phyloP scores from a whole-genome alignment of 2,797 vertebrate genomes.

The Emydoidea blandingii region DNA sequence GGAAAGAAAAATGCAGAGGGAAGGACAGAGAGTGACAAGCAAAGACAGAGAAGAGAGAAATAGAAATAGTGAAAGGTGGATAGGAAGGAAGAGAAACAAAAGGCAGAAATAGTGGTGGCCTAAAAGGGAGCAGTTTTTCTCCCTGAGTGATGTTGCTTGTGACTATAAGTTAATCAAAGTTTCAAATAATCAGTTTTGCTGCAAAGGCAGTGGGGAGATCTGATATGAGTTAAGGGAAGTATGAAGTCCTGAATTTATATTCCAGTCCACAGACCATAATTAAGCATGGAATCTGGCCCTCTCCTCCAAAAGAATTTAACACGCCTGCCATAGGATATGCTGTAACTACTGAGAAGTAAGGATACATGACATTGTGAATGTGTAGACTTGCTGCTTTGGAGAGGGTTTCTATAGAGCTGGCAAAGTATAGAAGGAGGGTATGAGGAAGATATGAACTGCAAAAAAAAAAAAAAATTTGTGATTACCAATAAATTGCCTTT shows the following conservation, averaged over 20 bases:
- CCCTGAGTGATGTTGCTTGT: not conserved
- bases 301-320: not conserved
- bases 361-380: fast-evolving
- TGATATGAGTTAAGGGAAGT: not conserved
- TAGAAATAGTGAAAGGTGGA: not conserved
- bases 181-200: not conserved
- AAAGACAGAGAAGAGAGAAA: not conserved
- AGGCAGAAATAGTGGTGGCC: not conserved
- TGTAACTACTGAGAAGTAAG: not conserved
- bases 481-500: not conserved
- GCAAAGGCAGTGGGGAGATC: not conserved
- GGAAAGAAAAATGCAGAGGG: not conserved
- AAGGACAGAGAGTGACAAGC: not conserved
- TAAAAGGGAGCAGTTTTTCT: not conserved
- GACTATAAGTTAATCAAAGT: not conserved
- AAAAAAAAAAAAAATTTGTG: not conserved
- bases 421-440: not conserved
- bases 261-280: not conserved
- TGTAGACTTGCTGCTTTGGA: not conserved
- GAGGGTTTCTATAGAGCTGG: not conserved
- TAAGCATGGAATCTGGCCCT: not conserved
- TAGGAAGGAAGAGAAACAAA: not conserved
- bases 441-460: fast-evolving
- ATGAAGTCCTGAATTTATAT: not conserved
- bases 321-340: fast-evolving